Percentiles rank a stretch among this genome's conserved stretches.
Conservation (phyloP, 2,888 invertebrate species). For the Helicoverpa assulta region DNA sequence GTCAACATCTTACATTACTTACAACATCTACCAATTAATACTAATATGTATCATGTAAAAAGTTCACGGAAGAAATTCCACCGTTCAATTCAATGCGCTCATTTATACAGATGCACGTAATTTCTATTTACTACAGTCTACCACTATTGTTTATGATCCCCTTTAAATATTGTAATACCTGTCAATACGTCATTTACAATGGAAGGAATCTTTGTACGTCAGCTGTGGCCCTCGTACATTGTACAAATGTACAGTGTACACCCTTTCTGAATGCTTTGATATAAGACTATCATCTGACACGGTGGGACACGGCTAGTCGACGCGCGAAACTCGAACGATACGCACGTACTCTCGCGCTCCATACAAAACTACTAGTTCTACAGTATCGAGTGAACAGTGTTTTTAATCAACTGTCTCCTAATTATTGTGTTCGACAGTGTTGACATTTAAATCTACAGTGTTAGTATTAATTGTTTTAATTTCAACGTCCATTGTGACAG, state of each 20-base stretch:
- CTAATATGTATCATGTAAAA: background rate
- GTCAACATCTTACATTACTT: too few species aligned
- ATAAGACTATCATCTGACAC: slow-evolving; percentile 31
- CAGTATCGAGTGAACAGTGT: slow-evolving; percentile 27
- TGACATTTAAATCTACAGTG: slow-evolving; percentile 43
- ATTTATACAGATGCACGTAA: slow-evolving; percentile 11
- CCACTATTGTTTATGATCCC: slow-evolving; percentile 15
- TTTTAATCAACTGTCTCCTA: slow-evolving; percentile 23
- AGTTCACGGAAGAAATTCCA: slow-evolving; percentile 7
- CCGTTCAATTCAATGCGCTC: slow-evolving; percentile 6
- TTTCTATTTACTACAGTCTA: slow-evolving; percentile 20
- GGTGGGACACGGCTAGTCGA: slow-evolving; percentile 41
- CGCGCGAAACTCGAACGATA: slow-evolving; percentile 21
- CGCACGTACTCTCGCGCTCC: slow-evolving; percentile 5
- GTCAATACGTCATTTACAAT: slow-evolving; percentile 51
- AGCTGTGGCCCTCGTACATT: slow-evolving; percentile 48
- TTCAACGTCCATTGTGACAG: slow-evolving; percentile 15
- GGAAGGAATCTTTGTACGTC: slow-evolving; percentile 49
- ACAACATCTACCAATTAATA: too few species aligned
- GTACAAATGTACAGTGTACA: slow-evolving; percentile 24
- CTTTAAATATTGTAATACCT: slow-evolving; percentile 19
- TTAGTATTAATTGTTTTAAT: slow-evolving; percentile 40
- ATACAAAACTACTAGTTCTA: slow-evolving; percentile 17
- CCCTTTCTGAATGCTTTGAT: slow-evolving; percentile 48
- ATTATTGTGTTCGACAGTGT: slow-evolving; percentile 37